Evolutionary conservation across 1,140 invertebrate species (phyloP).

Genomic region (Cydia pomonella): DNA sequence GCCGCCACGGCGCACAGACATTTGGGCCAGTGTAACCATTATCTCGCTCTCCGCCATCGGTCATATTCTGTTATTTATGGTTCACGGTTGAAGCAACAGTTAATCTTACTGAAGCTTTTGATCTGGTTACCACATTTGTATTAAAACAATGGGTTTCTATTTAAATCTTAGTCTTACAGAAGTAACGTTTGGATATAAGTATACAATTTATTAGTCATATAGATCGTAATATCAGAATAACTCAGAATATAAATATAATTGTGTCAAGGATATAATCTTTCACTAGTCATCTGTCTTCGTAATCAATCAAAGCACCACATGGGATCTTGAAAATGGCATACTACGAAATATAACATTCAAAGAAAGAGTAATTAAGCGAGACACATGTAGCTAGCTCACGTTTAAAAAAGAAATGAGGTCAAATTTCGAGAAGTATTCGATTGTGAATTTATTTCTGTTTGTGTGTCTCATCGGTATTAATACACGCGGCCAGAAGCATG

Average conservation of each 20-base stretch:
- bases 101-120: slow-evolving; percentile 19
- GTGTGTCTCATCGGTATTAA: slow-evolving; percentile 25
- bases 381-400: slow-evolving; percentile 35
- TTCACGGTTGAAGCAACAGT: slow-evolving; percentile 32
- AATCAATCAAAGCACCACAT: slow-evolving; percentile 21
- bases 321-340: background rate
- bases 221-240: background rate
- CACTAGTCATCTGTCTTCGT: background rate
- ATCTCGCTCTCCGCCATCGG: slow-evolving; percentile 23
- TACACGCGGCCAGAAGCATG: slow-evolving; percentile 17
- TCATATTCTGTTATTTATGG: slow-evolving; percentile 33
- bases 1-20: slow-evolving; percentile 66
- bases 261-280: slow-evolving; percentile 19
- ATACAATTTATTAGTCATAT: background rate
- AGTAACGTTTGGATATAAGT: background rate
- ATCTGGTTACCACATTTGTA: slow-evolving; percentile 23
- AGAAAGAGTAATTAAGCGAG: slow-evolving; percentile 25
- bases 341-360: slow-evolving; percentile 18
- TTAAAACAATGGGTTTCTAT: background rate
- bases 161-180: background rate
- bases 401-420: slow-evolving; percentile 64
- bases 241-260: slow-evolving; percentile 10
- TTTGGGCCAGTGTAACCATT: slow-evolving; percentile 53
- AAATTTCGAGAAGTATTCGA: slow-evolving; percentile 56
- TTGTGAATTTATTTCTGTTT: slow-evolving; percentile 54